A percentile compares a stretch with the other conserved stretches of the same genome.
Evolutionary conservation across 2,888 invertebrate genomes (phyloP).

Genomic region (Epiblema foenella): DNA sequence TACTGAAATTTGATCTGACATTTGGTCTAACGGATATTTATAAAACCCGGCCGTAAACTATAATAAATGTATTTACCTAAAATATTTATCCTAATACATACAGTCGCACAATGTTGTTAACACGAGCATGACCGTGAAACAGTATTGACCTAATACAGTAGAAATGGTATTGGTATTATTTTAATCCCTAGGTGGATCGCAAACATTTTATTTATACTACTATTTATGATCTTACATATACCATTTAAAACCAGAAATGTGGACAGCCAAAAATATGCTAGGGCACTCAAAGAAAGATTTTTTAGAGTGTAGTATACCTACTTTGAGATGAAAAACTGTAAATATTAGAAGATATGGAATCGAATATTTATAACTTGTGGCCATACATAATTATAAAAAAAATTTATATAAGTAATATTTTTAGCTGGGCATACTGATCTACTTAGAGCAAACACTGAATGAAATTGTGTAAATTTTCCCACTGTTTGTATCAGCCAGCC

Average conservation of each 20-base stretch:
- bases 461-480: not conserved
- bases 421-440: not conserved
- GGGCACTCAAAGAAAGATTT: not conserved
- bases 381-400: conserved; percentile 29
- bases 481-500: not conserved
- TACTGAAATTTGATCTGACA: too few species aligned
- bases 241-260: not conserved
- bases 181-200: not conserved
- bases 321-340: not conserved
- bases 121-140: conserved; percentile 1
- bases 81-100: not conserved
- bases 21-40: too few species aligned
- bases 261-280: not conserved
- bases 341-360: conserved; percentile 8
- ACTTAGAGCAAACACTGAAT: not conserved
- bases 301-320: not conserved
- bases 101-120: not conserved
- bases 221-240: too few species aligned
- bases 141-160: not conserved
- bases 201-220: not conserved
- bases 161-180: not conserved
- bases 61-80: conserved; percentile 1
- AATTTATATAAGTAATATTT: not conserved
- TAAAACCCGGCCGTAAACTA: too few species aligned
- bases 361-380: conserved; percentile 9